Evolutionary conservation across 1,140 invertebrate genomes (phyloP), one percentile per base, ranked within the genome.

Genomic region (Drosophila guanche): DNA sequence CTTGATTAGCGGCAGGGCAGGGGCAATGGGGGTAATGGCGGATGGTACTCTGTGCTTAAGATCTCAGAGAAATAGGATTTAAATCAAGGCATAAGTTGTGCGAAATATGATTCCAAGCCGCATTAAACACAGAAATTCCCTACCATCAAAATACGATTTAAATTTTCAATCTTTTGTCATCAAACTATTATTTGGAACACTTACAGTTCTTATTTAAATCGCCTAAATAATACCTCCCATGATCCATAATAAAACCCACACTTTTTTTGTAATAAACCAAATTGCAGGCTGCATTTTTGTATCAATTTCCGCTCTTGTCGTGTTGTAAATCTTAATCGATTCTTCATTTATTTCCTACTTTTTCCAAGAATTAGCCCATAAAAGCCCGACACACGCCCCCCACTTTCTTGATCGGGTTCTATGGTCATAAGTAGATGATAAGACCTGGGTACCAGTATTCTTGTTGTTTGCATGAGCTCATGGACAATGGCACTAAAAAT

Each of bases 401-500:
- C 16, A 20, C 70, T 74, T 74, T 65, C 70, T 57, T 74, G 59
- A 52, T 74, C 52, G 52, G 41, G 8, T 65, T 74, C 65, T 74
- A 74, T 74, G 6, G 67, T 42, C 40, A 61, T 45, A 29, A 37
- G 23, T 43, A 29, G 40, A 20, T 55, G 50, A 62, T 74, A 74
- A 74, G 47, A 41, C 8, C 5, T 23, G 12, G 5, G 27, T 1
- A 27, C 27, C 27, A 27, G 1, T 5, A 5, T 37, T 61, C 27
- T 29, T 33, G 22, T 42, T 52, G 23, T 42, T 54, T 10, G 8
- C 6, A 12, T 14, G 81, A 85, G 80, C 81, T 85, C 80, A 85
- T 85, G 46, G 51, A 45, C 65, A 59, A 51, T 77, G 73, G 0
- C 16, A 74, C 81, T 86, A 85, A 85, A 85, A 86, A 86, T 84